Evolutionary conservation across 1,140 invertebrate species (phyloP).

Genomic region (Zelostemma sp.): DNA sequence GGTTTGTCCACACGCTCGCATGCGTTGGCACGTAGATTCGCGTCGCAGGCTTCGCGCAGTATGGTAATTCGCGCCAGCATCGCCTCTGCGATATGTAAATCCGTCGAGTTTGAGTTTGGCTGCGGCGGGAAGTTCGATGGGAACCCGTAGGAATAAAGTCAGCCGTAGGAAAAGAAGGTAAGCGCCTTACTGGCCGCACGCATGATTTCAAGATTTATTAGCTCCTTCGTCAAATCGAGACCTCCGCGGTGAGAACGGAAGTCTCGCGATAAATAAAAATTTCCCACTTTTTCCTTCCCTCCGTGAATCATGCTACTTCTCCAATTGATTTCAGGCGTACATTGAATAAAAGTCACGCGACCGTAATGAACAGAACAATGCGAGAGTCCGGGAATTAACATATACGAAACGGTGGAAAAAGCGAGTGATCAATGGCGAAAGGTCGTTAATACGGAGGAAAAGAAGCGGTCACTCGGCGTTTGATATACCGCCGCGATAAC

Average conservation of each 20-base stretch:
- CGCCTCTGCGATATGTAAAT: conserved; percentile 69
- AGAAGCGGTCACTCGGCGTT: conserved; percentile 19
- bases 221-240: conserved; percentile 50
- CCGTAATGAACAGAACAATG: conserved; percentile 39
- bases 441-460: conserved; percentile 18
- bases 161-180: conserved; percentile 44
- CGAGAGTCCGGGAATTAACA: conserved; percentile 51
- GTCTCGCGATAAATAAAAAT: conserved; percentile 13
- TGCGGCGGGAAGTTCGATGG: conserved; percentile 62
- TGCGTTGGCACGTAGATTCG: conserved; percentile 58
- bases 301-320: background rate
- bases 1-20: conserved; percentile 48
- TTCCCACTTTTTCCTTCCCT: background rate
- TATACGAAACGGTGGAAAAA: conserved; percentile 40
- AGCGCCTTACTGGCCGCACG: conserved; percentile 67
- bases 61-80: conserved; percentile 67
- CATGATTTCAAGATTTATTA: conserved; percentile 67
- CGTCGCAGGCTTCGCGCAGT: conserved; percentile 56
- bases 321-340: background rate
- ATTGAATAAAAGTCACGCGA: conserved; percentile 45
- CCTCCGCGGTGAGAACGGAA: conserved; percentile 63
- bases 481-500: conserved; percentile 7
- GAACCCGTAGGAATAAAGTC: conserved; percentile 53
- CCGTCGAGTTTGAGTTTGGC: conserved; percentile 69
- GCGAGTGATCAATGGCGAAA: conserved; percentile 17